Percentiles rank a stretch among this genome's conserved stretches.
Conservation (phyloP, 2,888 invertebrate genomes). For the Gari tellinella region DNA sequence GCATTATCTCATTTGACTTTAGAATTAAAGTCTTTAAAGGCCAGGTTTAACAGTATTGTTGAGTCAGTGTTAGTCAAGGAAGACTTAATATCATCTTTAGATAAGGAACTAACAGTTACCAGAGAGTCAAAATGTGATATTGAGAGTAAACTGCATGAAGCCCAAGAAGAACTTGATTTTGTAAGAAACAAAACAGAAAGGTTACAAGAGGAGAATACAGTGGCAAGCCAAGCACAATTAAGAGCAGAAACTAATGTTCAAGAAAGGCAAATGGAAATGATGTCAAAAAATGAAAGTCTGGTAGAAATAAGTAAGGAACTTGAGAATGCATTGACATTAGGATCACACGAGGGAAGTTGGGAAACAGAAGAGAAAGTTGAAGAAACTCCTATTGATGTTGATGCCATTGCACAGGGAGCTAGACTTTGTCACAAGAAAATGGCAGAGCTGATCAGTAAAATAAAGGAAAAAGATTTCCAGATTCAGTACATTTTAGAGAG, state of each 20-base stretch:
- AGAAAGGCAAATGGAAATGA: no score
- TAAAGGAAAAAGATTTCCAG: constrained; percentile 30
- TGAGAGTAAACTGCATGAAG: no score
- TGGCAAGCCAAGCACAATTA: background rate
- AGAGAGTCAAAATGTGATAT: background rate
- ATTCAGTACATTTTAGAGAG: constrained; percentile 44
- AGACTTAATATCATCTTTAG: constrained; percentile 5
- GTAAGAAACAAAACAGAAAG: background rate
- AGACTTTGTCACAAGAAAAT: no score
- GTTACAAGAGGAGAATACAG: constrained; percentile 4
- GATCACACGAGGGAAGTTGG: no score
- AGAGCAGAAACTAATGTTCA: no score
- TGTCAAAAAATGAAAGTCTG: no score
- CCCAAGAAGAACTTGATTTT: constrained; percentile 5
- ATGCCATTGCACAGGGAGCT: no score
- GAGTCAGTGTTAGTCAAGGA: constrained; percentile 19
- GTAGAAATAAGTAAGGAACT: no score
- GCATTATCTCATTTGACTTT: constrained; percentile 42
- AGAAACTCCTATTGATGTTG: no score
- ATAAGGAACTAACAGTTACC: constrained; percentile 12
- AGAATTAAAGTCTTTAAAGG: constrained; percentile 32
- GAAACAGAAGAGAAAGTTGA: no score
- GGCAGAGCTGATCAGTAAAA: no score
- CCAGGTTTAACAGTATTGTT: constrained; percentile 21
- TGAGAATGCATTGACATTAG: no score